phyloP scores from a whole-genome alignment of 2,113 vertebrate species.

The Microcebus ravelobensis region DNA sequence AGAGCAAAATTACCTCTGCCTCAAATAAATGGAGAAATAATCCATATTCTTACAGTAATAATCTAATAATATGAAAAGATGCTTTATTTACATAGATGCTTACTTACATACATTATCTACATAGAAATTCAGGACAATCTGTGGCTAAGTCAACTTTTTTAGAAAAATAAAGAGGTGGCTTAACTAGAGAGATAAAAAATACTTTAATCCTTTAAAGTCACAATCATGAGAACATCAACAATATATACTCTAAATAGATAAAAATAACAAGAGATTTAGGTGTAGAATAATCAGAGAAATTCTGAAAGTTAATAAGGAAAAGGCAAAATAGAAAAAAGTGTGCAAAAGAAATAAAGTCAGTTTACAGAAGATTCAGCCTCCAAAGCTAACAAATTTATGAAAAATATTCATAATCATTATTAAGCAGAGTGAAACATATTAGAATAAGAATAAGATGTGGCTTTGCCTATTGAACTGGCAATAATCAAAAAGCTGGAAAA shows the following conservation, averaged over 20 bases:
- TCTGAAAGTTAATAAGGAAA: neutral
- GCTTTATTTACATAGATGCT: neutral
- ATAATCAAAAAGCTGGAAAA: slow-evolving; percentile 4
- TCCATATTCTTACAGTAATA: neutral
- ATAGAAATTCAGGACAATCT: neutral
- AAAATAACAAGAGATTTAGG: neutral
- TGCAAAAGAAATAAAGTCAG: neutral
- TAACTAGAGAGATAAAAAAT: neutral
- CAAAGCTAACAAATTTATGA: neutral
- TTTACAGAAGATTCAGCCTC: neutral
- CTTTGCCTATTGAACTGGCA: neutral
- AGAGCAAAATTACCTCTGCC: neutral
- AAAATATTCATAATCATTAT: neutral
- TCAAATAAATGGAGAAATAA: neutral
- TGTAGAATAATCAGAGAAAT: neutral
- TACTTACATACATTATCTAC: neutral
- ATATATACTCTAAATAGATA: neutral
- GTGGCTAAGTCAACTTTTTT: neutral
- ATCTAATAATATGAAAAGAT: neutral
- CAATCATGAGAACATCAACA: neutral
- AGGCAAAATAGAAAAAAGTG: neutral
- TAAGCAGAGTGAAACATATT: neutral
- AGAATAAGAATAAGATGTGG: neutral
- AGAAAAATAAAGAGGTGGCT: neutral
- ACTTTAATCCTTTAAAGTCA: neutral